A percentile compares a stretch with the other conserved stretches of the same genome.
phyloP scores from a whole-genome alignment of 2,888 invertebrate genomes.

The Ennomos fuscantarius region DNA sequence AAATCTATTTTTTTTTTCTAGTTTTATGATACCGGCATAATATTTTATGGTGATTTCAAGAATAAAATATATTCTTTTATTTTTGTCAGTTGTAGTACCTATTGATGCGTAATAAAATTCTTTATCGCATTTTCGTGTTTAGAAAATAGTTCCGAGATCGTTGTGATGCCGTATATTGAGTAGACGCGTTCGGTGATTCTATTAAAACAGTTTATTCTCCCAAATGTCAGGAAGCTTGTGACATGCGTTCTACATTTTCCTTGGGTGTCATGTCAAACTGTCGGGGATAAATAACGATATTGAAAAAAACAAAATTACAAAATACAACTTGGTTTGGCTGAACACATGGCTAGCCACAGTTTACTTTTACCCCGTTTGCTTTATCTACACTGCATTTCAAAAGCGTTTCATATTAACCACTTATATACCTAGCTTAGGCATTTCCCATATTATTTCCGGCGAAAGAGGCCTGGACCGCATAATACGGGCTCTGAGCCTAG shows the following conservation, averaged over 20 bases:
- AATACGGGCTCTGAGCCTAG: too few relatives aligned
- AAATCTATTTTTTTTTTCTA: slow-evolving; percentile 21
- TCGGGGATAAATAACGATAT: slow-evolving; percentile 19
- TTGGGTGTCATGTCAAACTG: slow-evolving; percentile 31
- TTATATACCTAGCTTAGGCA: too few relatives aligned
- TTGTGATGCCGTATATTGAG: slow-evolving; percentile 9
- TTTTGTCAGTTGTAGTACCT: not conserved
- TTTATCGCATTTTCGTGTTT: slow-evolving; percentile 19
- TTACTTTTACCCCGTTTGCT: too few relatives aligned
- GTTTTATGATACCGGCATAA: too few relatives aligned
- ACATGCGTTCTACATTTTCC: slow-evolving; percentile 28
- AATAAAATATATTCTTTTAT: too few relatives aligned
- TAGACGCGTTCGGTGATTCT: slow-evolving; percentile 21
- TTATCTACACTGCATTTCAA: too few relatives aligned
- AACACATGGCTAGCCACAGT: too few relatives aligned
- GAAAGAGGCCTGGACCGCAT: too few relatives aligned
- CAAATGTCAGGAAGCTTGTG: slow-evolving; percentile 24
- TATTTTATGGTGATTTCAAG: not conserved
- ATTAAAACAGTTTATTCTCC: slow-evolving; percentile 30
- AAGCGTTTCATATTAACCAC: too few relatives aligned
- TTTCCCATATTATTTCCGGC: too few relatives aligned
- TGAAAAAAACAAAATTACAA: slow-evolving; percentile 6
- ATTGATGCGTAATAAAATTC: too few relatives aligned
- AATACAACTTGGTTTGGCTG: too few relatives aligned
- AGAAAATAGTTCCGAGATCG: slow-evolving; percentile 9